These are phyloP conservation scores for Butorides virescens DNA, from an alignment of 2,113 vertebrate genomes.

Conservation along the genomic window DNA sequence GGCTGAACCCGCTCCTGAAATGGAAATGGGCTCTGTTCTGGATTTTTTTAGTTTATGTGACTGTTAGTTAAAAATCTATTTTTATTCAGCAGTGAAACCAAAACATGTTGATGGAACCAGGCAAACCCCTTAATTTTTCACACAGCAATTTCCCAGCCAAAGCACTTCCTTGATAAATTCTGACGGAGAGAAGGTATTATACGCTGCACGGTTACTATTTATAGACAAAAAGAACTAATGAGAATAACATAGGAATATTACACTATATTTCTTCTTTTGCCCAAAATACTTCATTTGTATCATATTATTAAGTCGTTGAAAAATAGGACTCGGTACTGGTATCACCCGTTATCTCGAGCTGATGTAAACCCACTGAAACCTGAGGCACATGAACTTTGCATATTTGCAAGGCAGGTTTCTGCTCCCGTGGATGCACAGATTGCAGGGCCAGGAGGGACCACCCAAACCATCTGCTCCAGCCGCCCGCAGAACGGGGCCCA, in stretches of 20 bases:
- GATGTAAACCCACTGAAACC: accelerated
- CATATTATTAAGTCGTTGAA: not conserved
- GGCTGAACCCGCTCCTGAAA: not conserved
- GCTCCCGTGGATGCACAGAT: accelerated
- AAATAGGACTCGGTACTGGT: not conserved
- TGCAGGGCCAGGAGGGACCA: not conserved
- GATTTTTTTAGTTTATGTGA: not conserved
- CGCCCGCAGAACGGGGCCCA: not conserved
- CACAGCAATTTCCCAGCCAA: conserved; percentile 17
- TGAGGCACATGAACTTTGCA: accelerated
- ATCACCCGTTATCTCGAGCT: not conserved
- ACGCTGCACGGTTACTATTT: not conserved
- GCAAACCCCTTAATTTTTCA: conserved; percentile 10
- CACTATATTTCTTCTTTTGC: not conserved
- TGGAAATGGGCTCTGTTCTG: not conserved
- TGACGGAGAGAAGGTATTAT: not conserved
- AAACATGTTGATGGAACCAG: conserved; percentile 2
- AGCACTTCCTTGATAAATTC: not conserved
- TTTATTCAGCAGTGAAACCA: conserved; percentile 11
- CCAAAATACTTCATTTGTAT: not conserved
- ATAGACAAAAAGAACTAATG: not conserved
- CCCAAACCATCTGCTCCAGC: not conserved
- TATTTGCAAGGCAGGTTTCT: not conserved
- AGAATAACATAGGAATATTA: not conserved
- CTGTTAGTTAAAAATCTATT: not conserved